Base-by-base conservation (phyloP, 2,113 vertebrate genomes). In the Larimichthys polyactis region DNA sequence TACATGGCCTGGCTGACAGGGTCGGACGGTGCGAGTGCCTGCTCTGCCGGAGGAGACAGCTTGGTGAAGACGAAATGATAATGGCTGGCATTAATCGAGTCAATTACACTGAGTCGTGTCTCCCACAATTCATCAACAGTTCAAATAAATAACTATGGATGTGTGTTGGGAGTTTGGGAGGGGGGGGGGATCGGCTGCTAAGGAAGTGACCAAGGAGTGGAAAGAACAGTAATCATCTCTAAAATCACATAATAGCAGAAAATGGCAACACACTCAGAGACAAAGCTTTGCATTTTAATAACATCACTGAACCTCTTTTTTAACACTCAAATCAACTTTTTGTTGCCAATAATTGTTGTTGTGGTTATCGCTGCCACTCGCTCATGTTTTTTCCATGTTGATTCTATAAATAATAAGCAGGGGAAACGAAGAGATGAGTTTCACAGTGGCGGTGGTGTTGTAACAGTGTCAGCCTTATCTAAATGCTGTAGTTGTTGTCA, bases 11-110 rank as follows among this genome's bases (percentile, higher is more conserved):
- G 90, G 87, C 88, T 90, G 93, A 93, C 92, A 90, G 91, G 91
- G 93, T 91, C 86, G 76, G 55, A 75, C 84, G 64, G 75, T 24
- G 60, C 64, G 86, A 90, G 72, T 24, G 90, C 79, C 74, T 66
- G 86, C 77, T 72, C 83, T 58, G 81, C 74, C 40, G 24, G 65
- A 68, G 83, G 78, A 93, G 91, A 94, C 92, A 91, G 90, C 90
- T 91, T 40, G 78, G 78, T 73, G 81, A 84, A 73, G 90, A 90
- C 75, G 81, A 91, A 89, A 92, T 85, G 86, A 93, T 91, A 92
- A 94, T 91, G 86, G 90, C 87, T 92, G 89, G 93, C 92, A 88
- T 91, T 94, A 94, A 94, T 94, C 88, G 88, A 92, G 89, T 93
- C 89, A 92, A 92, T 94, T 94, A 92, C 92, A 79, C 82, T 43